These are phyloP conservation scores for Aphelenchoides fujianensis DNA, from an alignment of 1,140 invertebrate species.

Conservation along the genomic window DNA sequence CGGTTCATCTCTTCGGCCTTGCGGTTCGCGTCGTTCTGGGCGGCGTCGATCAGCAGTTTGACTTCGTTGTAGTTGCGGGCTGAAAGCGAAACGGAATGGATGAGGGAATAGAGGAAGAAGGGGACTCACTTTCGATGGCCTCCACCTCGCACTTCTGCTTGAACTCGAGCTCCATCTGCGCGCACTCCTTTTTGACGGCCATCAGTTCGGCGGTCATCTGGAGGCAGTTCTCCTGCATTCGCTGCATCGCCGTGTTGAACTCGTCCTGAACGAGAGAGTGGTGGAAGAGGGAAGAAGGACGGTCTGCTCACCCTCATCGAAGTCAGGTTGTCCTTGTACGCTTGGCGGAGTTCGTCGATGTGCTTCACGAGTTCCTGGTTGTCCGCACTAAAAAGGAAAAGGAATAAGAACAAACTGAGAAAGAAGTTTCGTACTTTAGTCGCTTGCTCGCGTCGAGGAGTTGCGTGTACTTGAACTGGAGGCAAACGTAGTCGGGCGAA, in stretches of 20 bases:
- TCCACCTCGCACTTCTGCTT: conserved; percentile 34
- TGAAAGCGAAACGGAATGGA: conserved; percentile 24
- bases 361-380: conserved; percentile 35
- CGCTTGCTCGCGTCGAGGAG: conserved; percentile 39
- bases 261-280: conserved; percentile 30
- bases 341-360: conserved; percentile 23
- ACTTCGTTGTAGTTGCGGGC: conserved; percentile 20
- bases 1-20: background rate
- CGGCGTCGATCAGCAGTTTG: conserved; percentile 18
- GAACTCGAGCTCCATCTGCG: conserved; percentile 43
- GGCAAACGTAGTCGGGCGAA: conserved; percentile 36
- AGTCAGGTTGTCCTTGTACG: conserved; percentile 32
- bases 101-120: background rate
- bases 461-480: conserved; percentile 30
- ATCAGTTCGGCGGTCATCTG: conserved; percentile 35
- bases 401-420: background rate
- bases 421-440: conserved; percentile 22
- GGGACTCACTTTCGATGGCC: conserved; percentile 19
- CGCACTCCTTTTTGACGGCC: conserved; percentile 41
- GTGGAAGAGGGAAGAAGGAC: background rate
- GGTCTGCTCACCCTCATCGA: conserved; percentile 29
- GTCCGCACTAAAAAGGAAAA: conserved; percentile 26
- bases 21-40: background rate
- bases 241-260: conserved; percentile 29
- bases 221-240: conserved; percentile 42